Percentiles rank a stretch among this genome's conserved stretches.
Evolutionary conservation across 2,797 vertebrate species (phyloP).

Genomic region (Euthynnus affinis): DNA sequence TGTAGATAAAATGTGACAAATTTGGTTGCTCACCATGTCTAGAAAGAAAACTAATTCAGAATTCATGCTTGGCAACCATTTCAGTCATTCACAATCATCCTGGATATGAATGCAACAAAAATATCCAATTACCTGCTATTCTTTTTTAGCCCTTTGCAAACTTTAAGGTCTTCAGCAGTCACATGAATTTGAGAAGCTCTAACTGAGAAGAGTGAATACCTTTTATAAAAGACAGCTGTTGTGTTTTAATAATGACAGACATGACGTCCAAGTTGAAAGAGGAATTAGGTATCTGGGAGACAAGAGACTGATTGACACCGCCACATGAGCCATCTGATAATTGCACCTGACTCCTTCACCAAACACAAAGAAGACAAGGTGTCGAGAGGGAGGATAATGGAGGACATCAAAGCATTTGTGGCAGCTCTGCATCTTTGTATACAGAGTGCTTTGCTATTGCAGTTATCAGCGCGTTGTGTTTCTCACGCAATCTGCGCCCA

Average conservation of each 20-base stretch:
- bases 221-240: slow-evolving; percentile 38
- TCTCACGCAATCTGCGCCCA: slow-evolving; percentile 53
- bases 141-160: slow-evolving; percentile 30
- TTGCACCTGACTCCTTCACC: slow-evolving; percentile 66
- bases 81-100: slow-evolving; percentile 2
- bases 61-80: background rate
- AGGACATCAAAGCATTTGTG: slow-evolving; percentile 67
- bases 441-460: slow-evolving; percentile 42
- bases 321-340: slow-evolving; percentile 59
- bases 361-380: slow-evolving; percentile 67
- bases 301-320: slow-evolving; percentile 58
- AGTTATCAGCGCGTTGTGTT: slow-evolving; percentile 34
- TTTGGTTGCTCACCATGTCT: background rate
- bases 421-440: slow-evolving; percentile 45
- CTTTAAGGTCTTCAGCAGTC: slow-evolving; percentile 28
- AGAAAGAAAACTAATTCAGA: background rate
- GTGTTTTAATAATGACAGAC: slow-evolving; percentile 49
- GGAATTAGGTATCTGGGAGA: slow-evolving; percentile 43
- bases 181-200: slow-evolving; percentile 18
- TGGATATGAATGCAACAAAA: slow-evolving; percentile 18
- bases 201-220: slow-evolving; percentile 10
- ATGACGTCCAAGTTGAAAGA: slow-evolving; percentile 48
- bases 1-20: slow-evolving; percentile 6
- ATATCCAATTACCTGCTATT: slow-evolving; percentile 37
- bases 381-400: slow-evolving; percentile 66